Conservation (phyloP, 1,140 invertebrate genomes). For the Drosophila pachea region DNA sequence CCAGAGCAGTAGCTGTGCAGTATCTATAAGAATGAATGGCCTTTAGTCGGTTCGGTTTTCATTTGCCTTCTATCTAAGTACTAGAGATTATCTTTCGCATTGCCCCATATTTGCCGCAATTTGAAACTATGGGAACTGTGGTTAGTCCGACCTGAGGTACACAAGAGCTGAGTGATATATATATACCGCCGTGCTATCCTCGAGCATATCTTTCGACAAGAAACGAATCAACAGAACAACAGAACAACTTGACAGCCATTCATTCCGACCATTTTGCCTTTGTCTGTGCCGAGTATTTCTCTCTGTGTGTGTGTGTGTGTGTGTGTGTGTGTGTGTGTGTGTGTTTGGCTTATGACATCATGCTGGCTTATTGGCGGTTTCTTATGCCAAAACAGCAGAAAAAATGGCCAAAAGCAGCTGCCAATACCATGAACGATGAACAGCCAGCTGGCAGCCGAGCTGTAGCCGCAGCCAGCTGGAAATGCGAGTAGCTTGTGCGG, state of each 20-base stretch:
- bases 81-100: not conserved
- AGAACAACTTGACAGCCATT: conserved; percentile 29
- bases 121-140: not conserved
- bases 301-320: conserved; percentile 10
- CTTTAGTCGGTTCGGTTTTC: too few relatives aligned
- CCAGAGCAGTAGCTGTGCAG: too few relatives aligned
- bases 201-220: conserved; percentile 16
- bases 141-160: not conserved
- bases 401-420: conserved; percentile 38
- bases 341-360: conserved; percentile 47
- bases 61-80: too few relatives aligned
- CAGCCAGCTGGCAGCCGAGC: conserved; percentile 1
- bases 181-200: conserved; percentile 1
- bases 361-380: conserved; percentile 44
- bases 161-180: conserved; percentile 4
- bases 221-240: conserved; percentile 6
- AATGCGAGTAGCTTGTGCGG: too few relatives aligned
- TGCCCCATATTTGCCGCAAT: too few relatives aligned
- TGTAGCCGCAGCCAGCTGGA: conserved; percentile 8
- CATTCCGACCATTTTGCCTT: conserved; percentile 30
- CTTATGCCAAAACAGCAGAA: conserved; percentile 6
- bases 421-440: conserved; percentile 42
- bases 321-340: conserved; percentile 10
- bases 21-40: conserved; percentile 30
- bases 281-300: conserved; percentile 12